phyloP scores from a whole-genome alignment of 2,888 invertebrate species.

The Drosophila rubida region DNA sequence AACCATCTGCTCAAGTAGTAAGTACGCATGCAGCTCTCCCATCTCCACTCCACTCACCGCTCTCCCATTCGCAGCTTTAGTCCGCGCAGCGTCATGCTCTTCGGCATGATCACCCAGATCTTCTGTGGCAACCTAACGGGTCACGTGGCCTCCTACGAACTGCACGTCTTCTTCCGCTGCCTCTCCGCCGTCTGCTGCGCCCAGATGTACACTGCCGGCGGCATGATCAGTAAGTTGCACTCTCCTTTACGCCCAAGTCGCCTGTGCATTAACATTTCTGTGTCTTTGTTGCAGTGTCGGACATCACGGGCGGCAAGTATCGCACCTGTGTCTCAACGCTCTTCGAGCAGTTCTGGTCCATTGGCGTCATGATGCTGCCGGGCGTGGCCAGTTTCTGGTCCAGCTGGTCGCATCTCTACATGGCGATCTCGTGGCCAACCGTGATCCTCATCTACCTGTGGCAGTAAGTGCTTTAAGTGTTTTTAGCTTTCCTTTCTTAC shows the following conservation, averaged over 20 bases:
- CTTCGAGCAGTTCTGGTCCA: slow-evolving; percentile 86
- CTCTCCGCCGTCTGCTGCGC: slow-evolving; percentile 85
- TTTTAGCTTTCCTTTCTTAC: too few relatives aligned
- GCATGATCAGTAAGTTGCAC: slow-evolving; percentile 85
- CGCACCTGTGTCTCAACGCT: slow-evolving; percentile 83
- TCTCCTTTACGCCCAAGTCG: neutral
- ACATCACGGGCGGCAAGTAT: slow-evolving; percentile 85
- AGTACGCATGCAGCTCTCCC: slow-evolving; percentile 46
- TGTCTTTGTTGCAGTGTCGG: slow-evolving; percentile 79
- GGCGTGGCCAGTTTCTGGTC: slow-evolving; percentile 84
- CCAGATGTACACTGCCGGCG: slow-evolving; percentile 85
- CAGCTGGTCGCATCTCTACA: slow-evolving; percentile 85
- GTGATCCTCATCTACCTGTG: slow-evolving; percentile 84
- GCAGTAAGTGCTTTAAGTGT: slow-evolving; percentile 84
- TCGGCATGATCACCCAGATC: slow-evolving; percentile 85
- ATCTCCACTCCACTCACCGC: neutral
- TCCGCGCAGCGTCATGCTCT: slow-evolving; percentile 85
- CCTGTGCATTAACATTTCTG: neutral
- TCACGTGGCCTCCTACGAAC: slow-evolving; percentile 84
- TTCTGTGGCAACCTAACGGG: slow-evolving; percentile 85
- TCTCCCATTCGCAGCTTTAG: slow-evolving; percentile 85
- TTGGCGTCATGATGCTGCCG: slow-evolving; percentile 85
- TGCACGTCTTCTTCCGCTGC: slow-evolving; percentile 85
- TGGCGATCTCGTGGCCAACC: slow-evolving; percentile 85
- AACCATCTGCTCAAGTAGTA: slow-evolving; percentile 84